Evolutionary conservation across 2,113 vertebrate genomes (phyloP), one percentile per base, ranked within the genome.

Genomic region (Aphyosemion australe): DNA sequence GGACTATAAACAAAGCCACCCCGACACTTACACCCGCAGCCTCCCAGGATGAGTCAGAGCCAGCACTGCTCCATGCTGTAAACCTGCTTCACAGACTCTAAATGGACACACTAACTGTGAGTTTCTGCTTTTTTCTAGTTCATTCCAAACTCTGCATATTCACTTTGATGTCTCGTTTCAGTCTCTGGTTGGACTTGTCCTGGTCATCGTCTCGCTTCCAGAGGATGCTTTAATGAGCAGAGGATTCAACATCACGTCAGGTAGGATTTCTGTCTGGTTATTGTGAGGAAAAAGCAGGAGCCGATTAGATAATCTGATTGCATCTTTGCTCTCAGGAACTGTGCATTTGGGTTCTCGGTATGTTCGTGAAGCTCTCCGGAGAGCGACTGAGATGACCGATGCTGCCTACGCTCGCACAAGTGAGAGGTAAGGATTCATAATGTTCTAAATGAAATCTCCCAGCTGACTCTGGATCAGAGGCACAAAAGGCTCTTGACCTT

Each of bases 371-470:
- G 93, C 92, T 76, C 80, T 94, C 49, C 87, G 67, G 56, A 87
- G 65, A 78, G 92, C 92, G 0, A 73, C 61, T 15, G 82, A 90
- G 65, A 78, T 91, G 62, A 93, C 92, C 0, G 86, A 91, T 55
- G 89, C 88, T 57, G 92, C 93, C 5, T 94, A 94, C 12, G 55
- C 80, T 1, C 89, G 42, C 62, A 92, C 92, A 4, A 89, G 43
- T 49, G 92, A 93, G 43, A 91, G 92, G 93, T 93, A 67, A 71
- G 52, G 20, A 7, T 43, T 6, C 26, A 41, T 48, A 6, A 13
- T 0, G 31, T 26, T 37, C 2, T 42, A n/a, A 2, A 13, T 4
- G 53, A 8, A 61, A 55, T 42, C 41, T 37, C 34, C 26, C 26
- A 26, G 26, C 26, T 26, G 26, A 26, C 26, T 26, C 26, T 26